Conservation (phyloP, 2,888 invertebrate species). For the Apocheima hispidaria region DNA sequence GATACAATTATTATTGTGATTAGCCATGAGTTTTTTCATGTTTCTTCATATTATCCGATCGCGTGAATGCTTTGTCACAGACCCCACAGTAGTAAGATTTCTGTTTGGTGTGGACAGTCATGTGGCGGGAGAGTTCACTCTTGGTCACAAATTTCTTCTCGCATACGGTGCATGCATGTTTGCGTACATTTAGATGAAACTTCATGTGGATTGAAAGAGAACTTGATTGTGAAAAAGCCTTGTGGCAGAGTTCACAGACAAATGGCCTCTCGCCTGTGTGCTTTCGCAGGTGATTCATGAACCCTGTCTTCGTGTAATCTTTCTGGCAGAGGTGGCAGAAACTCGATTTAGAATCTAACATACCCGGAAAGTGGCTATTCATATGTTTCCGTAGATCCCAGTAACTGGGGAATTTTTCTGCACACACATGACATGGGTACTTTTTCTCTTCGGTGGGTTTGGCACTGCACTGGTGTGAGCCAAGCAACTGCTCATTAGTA, state of each 20-base stretch:
- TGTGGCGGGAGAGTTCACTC: slow-evolving; percentile 84
- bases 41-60: slow-evolving; percentile 85
- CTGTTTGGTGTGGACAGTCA: slow-evolving; percentile 85
- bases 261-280: slow-evolving; percentile 83
- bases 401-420: slow-evolving; percentile 82
- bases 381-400: slow-evolving; percentile 84
- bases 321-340: slow-evolving; percentile 85
- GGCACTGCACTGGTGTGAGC: slow-evolving; percentile 77
- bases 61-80: slow-evolving; percentile 84
- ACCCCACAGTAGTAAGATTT: slow-evolving; percentile 84
- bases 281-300: slow-evolving; percentile 84
- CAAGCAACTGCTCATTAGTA: slow-evolving; percentile 75
- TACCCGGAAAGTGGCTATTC: slow-evolving; percentile 82
- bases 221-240: slow-evolving; percentile 84
- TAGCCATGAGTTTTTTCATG: slow-evolving; percentile 85
- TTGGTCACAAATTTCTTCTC: slow-evolving; percentile 85
- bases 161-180: slow-evolving; percentile 83
- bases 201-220: slow-evolving; percentile 85
- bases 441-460: slow-evolving; percentile 81
- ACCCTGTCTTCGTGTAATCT: slow-evolving; percentile 84
- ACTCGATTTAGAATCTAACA: slow-evolving; percentile 84
- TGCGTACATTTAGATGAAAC: slow-evolving; percentile 83
- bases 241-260: slow-evolving; percentile 83
- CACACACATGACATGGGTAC: slow-evolving; percentile 82
- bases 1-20: slow-evolving; percentile 39